phyloP scores from a whole-genome alignment of 2,797 vertebrate species.

The Staurois parvus region DNA sequence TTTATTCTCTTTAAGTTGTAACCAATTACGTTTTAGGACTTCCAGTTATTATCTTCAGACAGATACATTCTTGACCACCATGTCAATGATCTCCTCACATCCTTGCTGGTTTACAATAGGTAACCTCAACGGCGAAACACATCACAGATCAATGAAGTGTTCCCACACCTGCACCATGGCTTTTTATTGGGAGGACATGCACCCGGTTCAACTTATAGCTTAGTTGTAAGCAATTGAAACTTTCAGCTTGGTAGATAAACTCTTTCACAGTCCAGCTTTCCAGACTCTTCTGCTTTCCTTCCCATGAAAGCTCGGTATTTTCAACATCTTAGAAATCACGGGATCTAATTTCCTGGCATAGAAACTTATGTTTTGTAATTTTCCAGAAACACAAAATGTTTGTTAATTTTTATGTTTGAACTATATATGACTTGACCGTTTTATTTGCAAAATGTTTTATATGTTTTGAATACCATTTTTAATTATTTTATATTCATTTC shows the following conservation, averaged over 20 bases:
- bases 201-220: not conserved
- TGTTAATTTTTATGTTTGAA: conserved; percentile 48
- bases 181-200: not conserved
- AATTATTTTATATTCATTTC: conserved; percentile 43
- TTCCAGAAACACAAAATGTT: conserved; percentile 21
- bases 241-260: not conserved
- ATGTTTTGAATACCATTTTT: conserved; percentile 34
- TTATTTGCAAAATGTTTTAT: conserved; percentile 49
- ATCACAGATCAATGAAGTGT: not conserved
- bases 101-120: too few relatives aligned
- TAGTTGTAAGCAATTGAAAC: not conserved
- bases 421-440: conserved; percentile 32
- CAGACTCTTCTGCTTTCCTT: conserved; percentile 1
- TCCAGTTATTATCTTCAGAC: too few relatives aligned
- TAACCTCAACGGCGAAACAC: too few relatives aligned
- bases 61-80: too few relatives aligned
- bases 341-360: conserved; percentile 15
- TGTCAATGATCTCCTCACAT: too few relatives aligned
- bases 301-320: not conserved
- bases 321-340: not conserved
- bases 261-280: not conserved
- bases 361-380: conserved; percentile 34
- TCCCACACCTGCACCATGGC: not conserved
- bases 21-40: too few relatives aligned
- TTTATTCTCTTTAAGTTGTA: too few relatives aligned